Percentiles rank a stretch among this genome's conserved stretches.
These are phyloP conservation scores for Dendrocopos noguchii DNA, from an alignment of 2,113 vertebrate genomes.

Conservation along the genomic window DNA sequence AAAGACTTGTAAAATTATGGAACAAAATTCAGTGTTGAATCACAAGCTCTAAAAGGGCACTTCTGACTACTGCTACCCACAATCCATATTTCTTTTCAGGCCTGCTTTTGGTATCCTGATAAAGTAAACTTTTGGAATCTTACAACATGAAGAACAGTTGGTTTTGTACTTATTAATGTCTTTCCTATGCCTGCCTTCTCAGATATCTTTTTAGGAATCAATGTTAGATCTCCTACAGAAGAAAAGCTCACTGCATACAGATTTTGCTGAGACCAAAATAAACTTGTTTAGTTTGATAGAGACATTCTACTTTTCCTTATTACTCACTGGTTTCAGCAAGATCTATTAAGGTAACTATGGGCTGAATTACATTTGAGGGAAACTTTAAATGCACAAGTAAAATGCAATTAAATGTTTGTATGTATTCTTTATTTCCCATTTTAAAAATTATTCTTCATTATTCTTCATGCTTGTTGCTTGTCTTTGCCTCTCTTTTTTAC, in stretches of 20 bases:
- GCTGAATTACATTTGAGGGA: background rate
- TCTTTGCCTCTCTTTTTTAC: background rate
- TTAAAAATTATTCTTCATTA: background rate
- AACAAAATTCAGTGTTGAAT: background rate
- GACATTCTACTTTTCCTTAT: background rate
- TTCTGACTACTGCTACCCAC: background rate
- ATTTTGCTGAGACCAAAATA: background rate
- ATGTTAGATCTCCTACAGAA: background rate
- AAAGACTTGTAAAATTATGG: background rate
- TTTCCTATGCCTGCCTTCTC: background rate
- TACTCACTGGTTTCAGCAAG: background rate
- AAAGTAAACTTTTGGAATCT: background rate
- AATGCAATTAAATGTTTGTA: background rate
- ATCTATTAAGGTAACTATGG: background rate
- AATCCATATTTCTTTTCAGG: background rate
- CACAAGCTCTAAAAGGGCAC: background rate
- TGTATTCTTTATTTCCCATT: background rate
- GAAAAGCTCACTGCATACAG: background rate
- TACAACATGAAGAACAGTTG: background rate
- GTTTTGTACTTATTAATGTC: background rate
- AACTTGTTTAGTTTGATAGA: background rate
- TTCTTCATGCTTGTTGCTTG: background rate
- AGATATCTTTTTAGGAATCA: background rate
- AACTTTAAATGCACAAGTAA: background rate
- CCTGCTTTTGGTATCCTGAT: background rate